These are phyloP conservation scores for Bufo bufo DNA, from an alignment of 2,113 vertebrate species.

Conservation along the genomic window DNA sequence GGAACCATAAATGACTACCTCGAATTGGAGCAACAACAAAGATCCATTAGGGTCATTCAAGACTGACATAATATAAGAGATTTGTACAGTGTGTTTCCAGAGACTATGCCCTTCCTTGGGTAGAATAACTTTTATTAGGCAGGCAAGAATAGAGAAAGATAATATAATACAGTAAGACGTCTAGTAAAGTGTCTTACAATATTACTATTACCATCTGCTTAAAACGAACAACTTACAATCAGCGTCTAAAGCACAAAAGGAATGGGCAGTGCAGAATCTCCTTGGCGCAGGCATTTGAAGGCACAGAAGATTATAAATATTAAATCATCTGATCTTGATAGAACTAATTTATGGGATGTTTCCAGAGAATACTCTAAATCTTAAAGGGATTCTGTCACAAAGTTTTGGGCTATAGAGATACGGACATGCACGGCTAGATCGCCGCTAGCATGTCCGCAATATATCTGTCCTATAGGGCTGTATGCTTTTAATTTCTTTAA, in stretches of 20 bases:
- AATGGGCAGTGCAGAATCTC: background rate
- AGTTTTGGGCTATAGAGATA: no score
- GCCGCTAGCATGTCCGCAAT: no score
- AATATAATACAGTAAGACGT: background rate
- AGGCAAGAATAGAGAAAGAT: background rate
- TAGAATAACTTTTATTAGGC: slow-evolving; percentile 3
- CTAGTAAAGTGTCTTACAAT: background rate
- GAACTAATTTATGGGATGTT: background rate
- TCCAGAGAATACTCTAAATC: background rate
- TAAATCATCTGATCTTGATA: background rate
- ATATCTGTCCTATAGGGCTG: no score
- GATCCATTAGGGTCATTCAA: slow-evolving; percentile 24
- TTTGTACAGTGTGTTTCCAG: background rate
- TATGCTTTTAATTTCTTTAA: no score
- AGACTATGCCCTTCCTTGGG: background rate
- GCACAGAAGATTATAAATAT: background rate
- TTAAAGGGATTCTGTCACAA: no score
- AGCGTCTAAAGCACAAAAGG: background rate
- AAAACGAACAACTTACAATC: background rate
- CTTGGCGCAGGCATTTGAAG: background rate
- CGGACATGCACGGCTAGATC: no score
- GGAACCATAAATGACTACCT: slow-evolving; percentile 43
- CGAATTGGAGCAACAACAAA: background rate
- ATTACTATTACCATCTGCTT: slow-evolving; percentile 5
- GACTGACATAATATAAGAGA: slow-evolving; percentile 32